Evolutionary conservation across 2,888 invertebrate genomes (phyloP).

Genomic region (Lasius platythorax): DNA sequence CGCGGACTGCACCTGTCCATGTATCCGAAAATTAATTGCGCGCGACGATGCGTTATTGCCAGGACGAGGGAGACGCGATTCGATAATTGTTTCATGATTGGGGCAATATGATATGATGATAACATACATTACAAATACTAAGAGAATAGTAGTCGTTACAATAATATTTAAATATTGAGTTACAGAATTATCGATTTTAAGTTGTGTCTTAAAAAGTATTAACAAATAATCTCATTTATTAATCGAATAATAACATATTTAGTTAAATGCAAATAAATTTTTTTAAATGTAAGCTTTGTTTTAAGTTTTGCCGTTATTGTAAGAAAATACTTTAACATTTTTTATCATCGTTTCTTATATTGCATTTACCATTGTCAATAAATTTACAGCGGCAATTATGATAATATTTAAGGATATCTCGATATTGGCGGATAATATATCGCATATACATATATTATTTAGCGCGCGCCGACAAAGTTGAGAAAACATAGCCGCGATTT

Average conservation of each 20-base stretch:
- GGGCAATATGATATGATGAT: conserved; percentile 15
- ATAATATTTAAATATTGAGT: not conserved
- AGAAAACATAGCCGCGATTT: conserved; percentile 69
- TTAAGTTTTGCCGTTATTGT: not conserved
- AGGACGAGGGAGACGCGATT: not conserved
- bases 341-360: conserved; percentile 8
- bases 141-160: not conserved
- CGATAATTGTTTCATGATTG: conserved; percentile 34
- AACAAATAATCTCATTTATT: not conserved
- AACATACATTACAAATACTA: not conserved
- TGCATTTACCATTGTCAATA: not conserved
- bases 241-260: not conserved
- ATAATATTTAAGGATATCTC: conserved; percentile 10
- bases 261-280: not conserved
- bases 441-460: conserved; percentile 33
- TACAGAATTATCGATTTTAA: not conserved
- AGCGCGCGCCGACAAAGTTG: conserved; percentile 13
- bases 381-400: conserved; percentile 2
- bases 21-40: conserved; percentile 44
- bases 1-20: conserved; percentile 61
- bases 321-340: not conserved
- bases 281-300: not conserved
- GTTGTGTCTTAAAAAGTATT: not conserved
- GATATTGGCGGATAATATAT: conserved; percentile 37
- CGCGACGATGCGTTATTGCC: conserved; percentile 36